Percentiles rank a stretch among this genome's conserved stretches.
These are phyloP conservation scores for Cossypha heuglini DNA, from an alignment of 2,797 vertebrate genomes.

Conservation along the genomic window DNA sequence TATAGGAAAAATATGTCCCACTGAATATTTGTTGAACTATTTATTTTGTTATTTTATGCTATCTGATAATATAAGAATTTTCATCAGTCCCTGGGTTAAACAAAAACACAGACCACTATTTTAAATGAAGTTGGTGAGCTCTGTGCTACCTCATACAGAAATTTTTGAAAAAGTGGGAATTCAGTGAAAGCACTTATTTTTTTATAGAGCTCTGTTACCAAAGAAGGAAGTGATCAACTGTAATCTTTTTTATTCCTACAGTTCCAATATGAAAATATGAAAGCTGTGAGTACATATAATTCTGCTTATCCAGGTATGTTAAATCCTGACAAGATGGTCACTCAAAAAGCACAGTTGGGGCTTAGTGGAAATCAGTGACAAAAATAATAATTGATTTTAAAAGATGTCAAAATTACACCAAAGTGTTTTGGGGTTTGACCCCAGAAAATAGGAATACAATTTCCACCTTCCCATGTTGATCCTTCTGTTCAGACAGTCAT, in stretches of 20 bases:
- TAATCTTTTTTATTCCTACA: neutral
- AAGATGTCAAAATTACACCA: neutral
- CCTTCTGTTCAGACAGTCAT: neutral
- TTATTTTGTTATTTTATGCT: neutral
- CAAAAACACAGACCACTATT: neutral
- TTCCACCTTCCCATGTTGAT: neutral
- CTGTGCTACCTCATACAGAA: neutral
- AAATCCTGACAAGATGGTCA: neutral
- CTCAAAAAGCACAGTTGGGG: neutral
- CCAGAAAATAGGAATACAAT: neutral
- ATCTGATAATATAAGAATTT: neutral
- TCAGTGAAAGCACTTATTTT: neutral
- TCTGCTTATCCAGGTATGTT: neutral
- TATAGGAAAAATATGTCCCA: neutral
- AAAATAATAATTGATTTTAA: neutral
- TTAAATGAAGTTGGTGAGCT: neutral
- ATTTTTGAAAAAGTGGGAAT: neutral
- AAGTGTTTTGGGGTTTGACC: neutral
- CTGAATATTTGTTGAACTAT: neutral
- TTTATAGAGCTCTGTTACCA: neutral
- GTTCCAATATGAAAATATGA: neutral
- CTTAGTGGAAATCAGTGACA: neutral
- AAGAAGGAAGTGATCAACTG: neutral
- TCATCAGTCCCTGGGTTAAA: neutral
- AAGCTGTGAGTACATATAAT: neutral